Evolutionary conservation across 2,888 invertebrate species (phyloP).

Genomic region (Adelognathus sp.): DNA sequence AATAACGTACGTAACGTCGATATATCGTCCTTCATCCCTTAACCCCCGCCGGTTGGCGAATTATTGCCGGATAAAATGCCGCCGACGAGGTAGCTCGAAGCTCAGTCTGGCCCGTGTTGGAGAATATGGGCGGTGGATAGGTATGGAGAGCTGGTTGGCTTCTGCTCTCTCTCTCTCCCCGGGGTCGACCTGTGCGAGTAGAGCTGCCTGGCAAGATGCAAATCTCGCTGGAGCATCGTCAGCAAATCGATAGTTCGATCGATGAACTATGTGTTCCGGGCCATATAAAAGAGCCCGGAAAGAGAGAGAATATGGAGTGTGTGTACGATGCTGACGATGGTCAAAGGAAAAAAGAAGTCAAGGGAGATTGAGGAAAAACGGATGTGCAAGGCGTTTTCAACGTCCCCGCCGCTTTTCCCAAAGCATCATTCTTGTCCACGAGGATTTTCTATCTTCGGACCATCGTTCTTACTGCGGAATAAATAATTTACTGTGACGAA

Average conservation of each 20-base stretch:
- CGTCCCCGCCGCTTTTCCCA: background rate
- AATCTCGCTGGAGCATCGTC: constrained; percentile 60
- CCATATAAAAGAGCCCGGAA: constrained; percentile 44
- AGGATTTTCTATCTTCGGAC: constrained; percentile 1
- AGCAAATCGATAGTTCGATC: constrained; percentile 61
- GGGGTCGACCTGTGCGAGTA: constrained; percentile 26
- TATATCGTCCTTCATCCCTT: constrained; percentile 59
- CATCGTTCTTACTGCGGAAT: background rate
- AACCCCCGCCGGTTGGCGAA: constrained; percentile 55
- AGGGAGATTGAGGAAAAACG: constrained; percentile 36
- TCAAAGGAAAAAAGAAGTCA: constrained; percentile 27
- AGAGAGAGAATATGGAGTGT: constrained; percentile 50
- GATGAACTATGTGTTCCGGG: constrained; percentile 51
- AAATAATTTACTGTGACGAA: background rate
- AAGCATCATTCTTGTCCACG: background rate
- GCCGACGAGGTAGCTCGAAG: constrained; percentile 43
- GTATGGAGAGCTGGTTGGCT: constrained; percentile 38
- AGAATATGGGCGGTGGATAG: background rate
- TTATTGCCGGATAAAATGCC: constrained; percentile 58
- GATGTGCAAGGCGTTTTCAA: constrained; percentile 12
- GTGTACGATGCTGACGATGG: constrained; percentile 49
- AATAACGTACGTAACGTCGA: constrained; percentile 55
- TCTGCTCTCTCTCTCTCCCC: constrained; percentile 14
- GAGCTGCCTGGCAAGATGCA: constrained; percentile 54
- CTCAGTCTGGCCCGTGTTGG: background rate